phyloP scores from a whole-genome alignment of 2,797 vertebrate genomes.

The Australoheros facetus region DNA sequence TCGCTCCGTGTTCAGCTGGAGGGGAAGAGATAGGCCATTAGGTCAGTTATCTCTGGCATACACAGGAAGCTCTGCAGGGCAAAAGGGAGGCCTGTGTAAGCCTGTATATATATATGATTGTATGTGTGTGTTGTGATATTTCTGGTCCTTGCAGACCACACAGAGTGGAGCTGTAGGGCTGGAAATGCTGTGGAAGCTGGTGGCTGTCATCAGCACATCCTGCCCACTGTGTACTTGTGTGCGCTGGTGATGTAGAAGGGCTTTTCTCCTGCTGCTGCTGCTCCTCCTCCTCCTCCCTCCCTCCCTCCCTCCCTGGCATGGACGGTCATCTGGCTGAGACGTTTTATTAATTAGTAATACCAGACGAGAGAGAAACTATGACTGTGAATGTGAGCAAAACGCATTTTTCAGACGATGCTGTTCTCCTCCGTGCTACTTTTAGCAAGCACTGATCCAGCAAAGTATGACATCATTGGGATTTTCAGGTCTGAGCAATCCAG shows the following conservation, averaged over 20 bases:
- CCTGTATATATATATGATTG: conserved; percentile 45
- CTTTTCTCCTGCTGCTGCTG: conserved; percentile 42
- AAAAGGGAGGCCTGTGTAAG: conserved; percentile 52
- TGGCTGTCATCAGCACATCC: conserved; percentile 75
- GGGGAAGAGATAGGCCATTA: conserved; percentile 70
- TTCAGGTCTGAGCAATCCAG: conserved; percentile 67
- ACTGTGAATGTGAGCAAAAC: conserved; percentile 1
- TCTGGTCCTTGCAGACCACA: conserved; percentile 61
- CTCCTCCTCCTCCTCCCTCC: neutral
- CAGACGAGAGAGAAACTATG: neutral
- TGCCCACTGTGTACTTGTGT: conserved; percentile 51
- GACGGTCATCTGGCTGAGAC: conserved; percentile 44
- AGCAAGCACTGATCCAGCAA: conserved; percentile 65
- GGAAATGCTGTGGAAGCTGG: conserved; percentile 68
- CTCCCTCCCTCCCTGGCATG: conserved; percentile 17
- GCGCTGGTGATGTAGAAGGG: conserved; percentile 45
- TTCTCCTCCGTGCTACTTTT: conserved; percentile 61
- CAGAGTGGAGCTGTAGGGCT: conserved; percentile 56
- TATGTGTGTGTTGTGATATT: conserved; percentile 52
- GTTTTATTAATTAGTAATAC: conserved; percentile 35
- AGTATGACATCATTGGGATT: conserved; percentile 82
- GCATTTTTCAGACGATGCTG: conserved; percentile 34
- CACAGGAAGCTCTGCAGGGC: conserved; percentile 72
- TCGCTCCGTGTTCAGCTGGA: conserved; percentile 51
- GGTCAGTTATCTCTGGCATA: conserved; percentile 78